These are phyloP conservation scores for Albula glossodonta DNA, from an alignment of 2,113 vertebrate species.

Conservation along the genomic window DNA sequence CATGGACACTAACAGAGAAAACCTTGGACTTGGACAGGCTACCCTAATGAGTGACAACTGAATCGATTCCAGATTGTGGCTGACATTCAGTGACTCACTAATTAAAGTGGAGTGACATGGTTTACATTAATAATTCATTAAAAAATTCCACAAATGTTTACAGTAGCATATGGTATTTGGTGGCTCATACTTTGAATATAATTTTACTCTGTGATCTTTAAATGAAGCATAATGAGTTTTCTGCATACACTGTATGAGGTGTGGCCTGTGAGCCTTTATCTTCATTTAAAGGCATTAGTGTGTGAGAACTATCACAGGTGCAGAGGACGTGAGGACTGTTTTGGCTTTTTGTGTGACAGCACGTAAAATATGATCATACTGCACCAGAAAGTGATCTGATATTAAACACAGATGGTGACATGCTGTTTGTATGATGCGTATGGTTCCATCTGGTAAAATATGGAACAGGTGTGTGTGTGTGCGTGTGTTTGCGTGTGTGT, in stretches of 20 bases:
- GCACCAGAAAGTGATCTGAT: neutral
- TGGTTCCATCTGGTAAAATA: neutral
- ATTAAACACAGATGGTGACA: neutral
- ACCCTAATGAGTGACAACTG: no score
- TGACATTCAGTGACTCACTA: no score
- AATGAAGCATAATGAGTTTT: neutral
- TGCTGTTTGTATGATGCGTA: neutral
- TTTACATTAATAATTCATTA: neutral
- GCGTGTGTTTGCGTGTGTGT: neutral
- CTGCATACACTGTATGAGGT: neutral
- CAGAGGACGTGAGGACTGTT: no score
- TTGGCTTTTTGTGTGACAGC: neutral
- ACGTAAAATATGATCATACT: neutral
- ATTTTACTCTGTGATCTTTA: neutral
- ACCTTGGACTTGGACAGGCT: no score
- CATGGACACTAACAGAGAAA: no score
- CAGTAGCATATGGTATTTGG: neutral
- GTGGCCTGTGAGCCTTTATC: neutral
- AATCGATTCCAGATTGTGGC: no score
- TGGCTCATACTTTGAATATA: neutral
- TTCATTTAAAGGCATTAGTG: neutral
- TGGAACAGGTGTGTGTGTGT: neutral
- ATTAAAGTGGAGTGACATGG: no score
- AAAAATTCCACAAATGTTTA: neutral
- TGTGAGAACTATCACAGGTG: neutral